These are phyloP conservation scores for Micromesistius poutassou DNA, from an alignment of 2,797 vertebrate species.

Conservation along the genomic window DNA sequence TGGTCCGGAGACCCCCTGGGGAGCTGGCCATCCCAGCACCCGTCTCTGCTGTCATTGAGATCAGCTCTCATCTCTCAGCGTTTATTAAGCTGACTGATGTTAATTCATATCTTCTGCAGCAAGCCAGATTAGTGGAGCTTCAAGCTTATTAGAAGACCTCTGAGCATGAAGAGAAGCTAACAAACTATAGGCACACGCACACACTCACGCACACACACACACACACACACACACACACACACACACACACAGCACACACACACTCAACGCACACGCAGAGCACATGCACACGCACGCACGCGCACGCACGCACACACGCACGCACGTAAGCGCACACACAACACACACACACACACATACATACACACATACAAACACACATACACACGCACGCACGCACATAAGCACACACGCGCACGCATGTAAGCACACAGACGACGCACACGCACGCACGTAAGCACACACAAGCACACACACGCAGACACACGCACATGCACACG, in stretches of 20 bases:
- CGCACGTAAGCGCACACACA: too few species aligned
- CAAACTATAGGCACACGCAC: neutral
- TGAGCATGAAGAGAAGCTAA: neutral
- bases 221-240: conserved; percentile 7
- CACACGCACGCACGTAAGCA: too few species aligned
- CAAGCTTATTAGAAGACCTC: neutral
- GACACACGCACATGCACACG: conserved; percentile 6
- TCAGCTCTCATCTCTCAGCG: neutral
- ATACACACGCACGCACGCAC: too few species aligned
- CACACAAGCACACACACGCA: neutral
- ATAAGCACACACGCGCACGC: too few species aligned
- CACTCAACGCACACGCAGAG: too few species aligned
- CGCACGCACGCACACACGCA: too few species aligned
- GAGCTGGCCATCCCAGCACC: neutral
- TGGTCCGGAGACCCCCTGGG: neutral
- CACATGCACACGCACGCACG: too few species aligned
- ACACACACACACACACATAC: too few species aligned
- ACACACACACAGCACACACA: neutral
- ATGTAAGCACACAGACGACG: too few species aligned
- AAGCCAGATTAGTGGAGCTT: neutral
- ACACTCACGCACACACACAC: neutral
- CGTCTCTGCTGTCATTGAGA: neutral
- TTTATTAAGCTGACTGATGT: neutral
- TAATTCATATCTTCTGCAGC: neutral
- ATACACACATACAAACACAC: too few species aligned